These are phyloP conservation scores for Neodiprion fabricii DNA, from an alignment of 1,140 invertebrate species.

Conservation along the genomic window DNA sequence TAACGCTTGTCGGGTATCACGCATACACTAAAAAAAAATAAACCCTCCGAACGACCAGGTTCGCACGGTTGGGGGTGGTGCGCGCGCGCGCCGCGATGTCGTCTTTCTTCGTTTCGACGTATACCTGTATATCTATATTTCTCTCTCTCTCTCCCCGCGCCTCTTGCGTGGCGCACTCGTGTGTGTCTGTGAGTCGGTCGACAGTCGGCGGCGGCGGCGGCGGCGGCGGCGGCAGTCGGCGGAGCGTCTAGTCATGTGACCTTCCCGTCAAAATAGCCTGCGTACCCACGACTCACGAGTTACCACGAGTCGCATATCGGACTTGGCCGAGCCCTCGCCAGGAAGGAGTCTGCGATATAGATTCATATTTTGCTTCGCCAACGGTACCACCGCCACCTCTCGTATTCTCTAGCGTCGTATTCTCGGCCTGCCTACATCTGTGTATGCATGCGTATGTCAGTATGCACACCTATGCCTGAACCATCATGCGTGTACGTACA, in stretches of 20 bases:
- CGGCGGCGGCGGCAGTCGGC: slow-evolving; percentile 42
- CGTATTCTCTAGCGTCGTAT: background rate
- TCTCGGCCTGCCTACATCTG: too few relatives aligned
- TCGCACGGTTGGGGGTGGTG: slow-evolving; percentile 31
- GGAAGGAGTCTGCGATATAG: slow-evolving; percentile 17
- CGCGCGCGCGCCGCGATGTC: slow-evolving; percentile 26
- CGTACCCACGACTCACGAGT: slow-evolving; percentile 43
- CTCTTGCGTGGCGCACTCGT: slow-evolving; percentile 58
- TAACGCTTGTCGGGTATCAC: background rate
- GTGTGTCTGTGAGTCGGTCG: background rate
- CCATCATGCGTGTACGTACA: background rate
- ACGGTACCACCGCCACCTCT: background rate
- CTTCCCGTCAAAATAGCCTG: slow-evolving; percentile 80
- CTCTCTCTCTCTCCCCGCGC: slow-evolving; percentile 28
- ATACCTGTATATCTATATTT: background rate
- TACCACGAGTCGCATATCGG: slow-evolving; percentile 6
- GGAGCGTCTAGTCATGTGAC: slow-evolving; percentile 64
- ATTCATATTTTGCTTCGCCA: slow-evolving; percentile 14
- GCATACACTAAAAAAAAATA: slow-evolving; percentile 9
- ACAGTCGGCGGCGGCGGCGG: slow-evolving; percentile 1
- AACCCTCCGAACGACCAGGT: slow-evolving; percentile 1
- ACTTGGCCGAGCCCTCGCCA: background rate
- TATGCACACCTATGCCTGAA: too few relatives aligned
- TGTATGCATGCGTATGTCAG: too few relatives aligned
- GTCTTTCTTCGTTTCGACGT: background rate